Evolutionary conservation across 92 coral and sea anemone species (phyloP).

Genomic region (Pocillopora meandrina): DNA sequence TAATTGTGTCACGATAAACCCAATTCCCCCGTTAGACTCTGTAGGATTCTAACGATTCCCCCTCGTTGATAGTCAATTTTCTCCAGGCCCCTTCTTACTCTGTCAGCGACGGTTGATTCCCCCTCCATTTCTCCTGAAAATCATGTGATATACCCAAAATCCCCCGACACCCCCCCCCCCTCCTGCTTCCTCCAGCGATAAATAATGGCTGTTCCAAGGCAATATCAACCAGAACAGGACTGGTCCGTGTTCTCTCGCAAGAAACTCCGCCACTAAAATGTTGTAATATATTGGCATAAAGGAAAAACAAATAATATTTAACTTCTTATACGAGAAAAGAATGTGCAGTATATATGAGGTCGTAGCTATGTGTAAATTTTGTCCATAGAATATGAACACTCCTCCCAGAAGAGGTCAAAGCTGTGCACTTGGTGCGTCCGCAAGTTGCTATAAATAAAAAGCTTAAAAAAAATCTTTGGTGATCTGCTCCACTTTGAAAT

Average conservation of each 20-base stretch:
- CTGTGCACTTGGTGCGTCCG: slow-evolving; percentile 18
- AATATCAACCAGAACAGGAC: slow-evolving; percentile 14
- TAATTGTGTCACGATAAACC: too few species aligned
- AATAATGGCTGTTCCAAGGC: neutral
- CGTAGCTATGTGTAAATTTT: slow-evolving; percentile 31
- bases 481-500: neutral
- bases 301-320: slow-evolving; percentile 17
- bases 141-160: too few species aligned
- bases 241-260: slow-evolving; percentile 22
- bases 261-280: slow-evolving; percentile 5
- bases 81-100: too few species aligned
- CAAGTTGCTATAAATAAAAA: slow-evolving; percentile 24
- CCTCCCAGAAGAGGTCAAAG: slow-evolving; percentile 24
- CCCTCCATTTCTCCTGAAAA: too few species aligned
- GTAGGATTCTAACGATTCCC: too few species aligned
- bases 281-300: slow-evolving; percentile 35
- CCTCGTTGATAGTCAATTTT: too few species aligned
- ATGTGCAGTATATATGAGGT: slow-evolving; percentile 30
- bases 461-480: neutral
- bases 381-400: slow-evolving; percentile 13
- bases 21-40: too few species aligned
- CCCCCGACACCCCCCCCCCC: too few species aligned
- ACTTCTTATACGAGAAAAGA: slow-evolving; percentile 29
- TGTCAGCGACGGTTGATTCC: too few species aligned
- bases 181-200: too few species aligned